Base-by-base conservation (phyloP, 2,113 vertebrate species). In the Heterochromis multidens region DNA sequence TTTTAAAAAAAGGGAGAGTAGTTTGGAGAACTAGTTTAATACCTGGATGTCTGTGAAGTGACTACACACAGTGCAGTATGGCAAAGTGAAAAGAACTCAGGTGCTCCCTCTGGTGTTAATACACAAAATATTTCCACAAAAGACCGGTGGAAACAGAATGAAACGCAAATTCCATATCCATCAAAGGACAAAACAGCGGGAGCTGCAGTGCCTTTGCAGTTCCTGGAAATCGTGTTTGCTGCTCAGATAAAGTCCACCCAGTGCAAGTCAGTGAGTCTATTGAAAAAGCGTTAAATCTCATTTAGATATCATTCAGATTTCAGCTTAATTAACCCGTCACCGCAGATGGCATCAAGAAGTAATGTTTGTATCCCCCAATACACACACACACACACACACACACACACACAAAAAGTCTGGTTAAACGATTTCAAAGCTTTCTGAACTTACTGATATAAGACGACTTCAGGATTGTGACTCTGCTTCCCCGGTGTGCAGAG, bases 91-190 rank as follows among this genome's bases (percentile, higher is more conserved):
- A 57, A 57, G 4, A 27, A 7, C 57, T 35, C 67, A 78, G 67
- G 80, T 12, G 86, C 82, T 57, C 80, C 82, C 87, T 83, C 82
- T 79, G 59, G 78, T 80, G 76, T 49, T 4, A 29, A 62, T 56
- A 70, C 49, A 80, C 70, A 65, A 83, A 46, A 59, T 21, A 67
- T 84, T 25, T 13, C 27, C 52, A 65, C 33, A 63, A 8, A 17
- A 79, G 72, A 78, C 14, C 19, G 59, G 43, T 12, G 1, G 25
- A 1, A 70, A 81, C 63, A 23, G 27, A 54, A 54, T 17, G 46
- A 74, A 74, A 54, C 27, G 6, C 17, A 81, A 23, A 46, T 43
- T 62, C 37, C 19, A 56, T n/a, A 37, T 78, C 43, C 9, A 74
- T 65, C n/a, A 35, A 46, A 59, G 35, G 46, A 74, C 2, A 40